phyloP scores from a whole-genome alignment of 2,888 invertebrate species.

The Tetranychus piercei region DNA sequence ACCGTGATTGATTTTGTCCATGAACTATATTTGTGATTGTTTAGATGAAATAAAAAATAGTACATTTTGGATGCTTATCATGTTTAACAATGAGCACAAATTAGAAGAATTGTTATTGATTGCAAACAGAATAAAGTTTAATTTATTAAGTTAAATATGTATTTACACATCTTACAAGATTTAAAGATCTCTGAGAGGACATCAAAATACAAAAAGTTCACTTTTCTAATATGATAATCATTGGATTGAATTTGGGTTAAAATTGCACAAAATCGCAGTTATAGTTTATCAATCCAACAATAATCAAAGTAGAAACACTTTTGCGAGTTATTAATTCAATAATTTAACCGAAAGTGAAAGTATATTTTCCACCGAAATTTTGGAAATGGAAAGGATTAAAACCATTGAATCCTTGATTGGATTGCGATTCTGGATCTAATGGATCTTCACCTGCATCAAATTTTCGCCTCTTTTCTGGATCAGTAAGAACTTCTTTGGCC shows the following conservation, averaged over 20 bases:
- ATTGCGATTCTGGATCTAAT: constrained; percentile 62
- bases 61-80: no score
- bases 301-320: not conserved
- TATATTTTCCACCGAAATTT: constrained; percentile 1
- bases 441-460: constrained; percentile 94
- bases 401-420: not conserved
- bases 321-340: not conserved
- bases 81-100: no score
- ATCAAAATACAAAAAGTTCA: not conserved
- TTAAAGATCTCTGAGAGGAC: not conserved
- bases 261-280: not conserved
- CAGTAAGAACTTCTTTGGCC: constrained; percentile 76
- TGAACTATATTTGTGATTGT: no score
- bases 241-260: not conserved
- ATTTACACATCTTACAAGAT: constrained; percentile 1
- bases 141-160: not conserved
- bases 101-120: no score
- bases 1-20: no score
- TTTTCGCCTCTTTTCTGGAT: constrained; percentile 61
- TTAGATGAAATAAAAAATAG: no score
- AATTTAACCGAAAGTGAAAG: constrained; percentile 3
- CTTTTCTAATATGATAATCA: not conserved
- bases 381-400: constrained; percentile 3
- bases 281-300: not conserved
- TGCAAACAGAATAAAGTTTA: no score